These are phyloP conservation scores for Molothrus aeneus DNA, from an alignment of 2,797 vertebrate genomes.

Conservation along the genomic window DNA sequence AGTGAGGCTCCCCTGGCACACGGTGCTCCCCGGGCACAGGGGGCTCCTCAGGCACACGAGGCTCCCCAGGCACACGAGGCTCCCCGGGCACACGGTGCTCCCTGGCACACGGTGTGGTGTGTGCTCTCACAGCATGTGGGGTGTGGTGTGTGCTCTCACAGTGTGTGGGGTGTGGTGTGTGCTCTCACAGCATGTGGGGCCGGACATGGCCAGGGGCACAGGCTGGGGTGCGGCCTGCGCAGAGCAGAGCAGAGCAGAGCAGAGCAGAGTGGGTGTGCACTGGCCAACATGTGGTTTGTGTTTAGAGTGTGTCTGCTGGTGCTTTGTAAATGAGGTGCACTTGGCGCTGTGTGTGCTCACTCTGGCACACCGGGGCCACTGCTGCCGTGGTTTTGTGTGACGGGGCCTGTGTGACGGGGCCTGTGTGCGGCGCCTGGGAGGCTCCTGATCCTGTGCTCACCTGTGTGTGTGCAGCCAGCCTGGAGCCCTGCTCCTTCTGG, in stretches of 20 bases:
- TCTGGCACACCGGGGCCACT: neutral
- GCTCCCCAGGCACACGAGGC: neutral
- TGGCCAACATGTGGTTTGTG: conserved; percentile 15
- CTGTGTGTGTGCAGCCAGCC: rapidly evolving
- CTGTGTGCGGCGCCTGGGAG: rapidly evolving
- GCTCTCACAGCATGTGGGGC: rapidly evolving
- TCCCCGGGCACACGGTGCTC: neutral
- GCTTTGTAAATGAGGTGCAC: conserved; percentile 1
- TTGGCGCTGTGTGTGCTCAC: neutral
- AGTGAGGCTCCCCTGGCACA: no score
- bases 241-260: neutral
- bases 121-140: rapidly evolving
- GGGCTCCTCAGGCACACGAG: no score
- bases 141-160: rapidly evolving
- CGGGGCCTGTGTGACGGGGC: rapidly evolving
- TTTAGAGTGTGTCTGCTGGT: neutral
- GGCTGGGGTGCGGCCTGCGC: rapidly evolving
- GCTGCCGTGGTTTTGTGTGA: rapidly evolving
- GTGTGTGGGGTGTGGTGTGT: rapidly evolving
- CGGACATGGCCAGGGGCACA: rapidly evolving
- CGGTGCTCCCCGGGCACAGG: no score
- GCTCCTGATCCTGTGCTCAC: rapidly evolving
- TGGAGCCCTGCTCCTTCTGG: rapidly evolving
- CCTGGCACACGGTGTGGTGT: rapidly evolving
- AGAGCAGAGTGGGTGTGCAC: rapidly evolving